Conservation (phyloP, 2,797 vertebrate species). For the Decapterus maruadsi region DNA sequence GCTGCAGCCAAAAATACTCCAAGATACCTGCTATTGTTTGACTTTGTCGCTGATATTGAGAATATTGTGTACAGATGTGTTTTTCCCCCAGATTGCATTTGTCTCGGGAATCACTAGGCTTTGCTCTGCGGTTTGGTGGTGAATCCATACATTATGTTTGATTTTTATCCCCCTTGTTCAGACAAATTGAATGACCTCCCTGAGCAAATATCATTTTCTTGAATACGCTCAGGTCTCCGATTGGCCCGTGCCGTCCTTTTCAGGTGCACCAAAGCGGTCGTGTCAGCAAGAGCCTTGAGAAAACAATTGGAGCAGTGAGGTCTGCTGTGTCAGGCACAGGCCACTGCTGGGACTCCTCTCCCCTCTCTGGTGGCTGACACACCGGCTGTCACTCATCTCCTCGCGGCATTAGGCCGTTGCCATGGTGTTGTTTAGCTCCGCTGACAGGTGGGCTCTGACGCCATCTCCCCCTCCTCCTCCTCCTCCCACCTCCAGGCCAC, state of each 20-base stretch:
- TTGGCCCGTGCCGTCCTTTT: constrained; percentile 58
- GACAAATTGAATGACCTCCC: constrained; percentile 49
- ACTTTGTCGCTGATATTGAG: constrained; percentile 4
- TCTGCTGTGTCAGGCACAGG: constrained; percentile 73
- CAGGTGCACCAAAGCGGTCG: constrained; percentile 71
- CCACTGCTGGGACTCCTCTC: constrained; percentile 55
- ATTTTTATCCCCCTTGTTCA: neutral
- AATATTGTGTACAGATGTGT: constrained; percentile 10
- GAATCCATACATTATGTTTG: neutral
- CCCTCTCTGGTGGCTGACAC: constrained; percentile 51
- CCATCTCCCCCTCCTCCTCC: constrained; percentile 50
- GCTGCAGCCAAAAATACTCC: neutral
- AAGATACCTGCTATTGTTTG: neutral
- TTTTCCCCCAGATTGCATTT: neutral
- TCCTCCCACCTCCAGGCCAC: constrained; percentile 63
- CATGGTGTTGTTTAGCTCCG: constrained; percentile 84
- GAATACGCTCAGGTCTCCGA: constrained; percentile 46
- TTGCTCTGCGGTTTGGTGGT: neutral
- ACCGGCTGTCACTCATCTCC: constrained; percentile 78
- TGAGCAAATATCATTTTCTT: constrained; percentile 59
- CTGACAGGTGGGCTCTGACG: constrained; percentile 84
- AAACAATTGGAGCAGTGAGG: constrained; percentile 67
- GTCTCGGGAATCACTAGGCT: neutral
- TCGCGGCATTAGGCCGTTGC: constrained; percentile 77
- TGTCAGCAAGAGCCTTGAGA: constrained; percentile 73